phyloP scores from a whole-genome alignment of 2,113 vertebrate species.

The Notarius lentiginosus region DNA sequence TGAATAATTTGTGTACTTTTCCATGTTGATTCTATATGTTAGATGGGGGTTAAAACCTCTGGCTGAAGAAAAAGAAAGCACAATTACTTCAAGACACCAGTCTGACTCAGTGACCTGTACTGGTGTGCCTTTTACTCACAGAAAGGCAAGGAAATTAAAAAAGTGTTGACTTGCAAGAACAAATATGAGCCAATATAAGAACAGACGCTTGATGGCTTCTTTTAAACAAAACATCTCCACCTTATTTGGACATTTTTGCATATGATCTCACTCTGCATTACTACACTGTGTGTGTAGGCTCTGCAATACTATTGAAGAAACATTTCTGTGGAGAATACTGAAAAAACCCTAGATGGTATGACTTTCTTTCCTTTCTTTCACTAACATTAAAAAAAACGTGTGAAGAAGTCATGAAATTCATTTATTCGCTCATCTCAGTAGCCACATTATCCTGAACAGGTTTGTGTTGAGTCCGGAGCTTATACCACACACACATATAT shows the following conservation, averaged over 20 bases:
- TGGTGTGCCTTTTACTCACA: slow-evolving; percentile 13
- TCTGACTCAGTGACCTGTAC: slow-evolving; percentile 17
- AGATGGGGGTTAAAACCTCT: background rate
- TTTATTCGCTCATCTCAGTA: background rate
- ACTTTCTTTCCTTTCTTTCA: slow-evolving; percentile 12
- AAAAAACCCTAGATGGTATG: slow-evolving; percentile 41
- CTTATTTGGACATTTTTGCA: slow-evolving; percentile 54
- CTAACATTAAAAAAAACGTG: slow-evolving; percentile 17
- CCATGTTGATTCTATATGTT: background rate
- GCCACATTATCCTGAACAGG: background rate
- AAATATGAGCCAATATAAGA: slow-evolving; percentile 33
- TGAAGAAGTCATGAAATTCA: slow-evolving; percentile 16
- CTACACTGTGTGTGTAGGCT: slow-evolving; percentile 55
- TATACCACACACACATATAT: background rate
- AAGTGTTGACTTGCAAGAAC: slow-evolving; percentile 35
- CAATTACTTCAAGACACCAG: slow-evolving; percentile 28
- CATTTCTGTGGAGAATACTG: slow-evolving; percentile 36
- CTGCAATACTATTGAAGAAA: slow-evolving; percentile 50
- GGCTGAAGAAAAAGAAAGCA: background rate
- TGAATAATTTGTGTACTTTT: background rate
- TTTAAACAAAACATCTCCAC: background rate
- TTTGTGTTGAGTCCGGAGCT: background rate
- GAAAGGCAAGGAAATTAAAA: slow-evolving; percentile 21
- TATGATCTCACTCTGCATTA: slow-evolving; percentile 63
- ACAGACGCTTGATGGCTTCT: slow-evolving; percentile 25